Conservation (phyloP, 2,113 vertebrate species). For the Tinamus guttatus region DNA sequence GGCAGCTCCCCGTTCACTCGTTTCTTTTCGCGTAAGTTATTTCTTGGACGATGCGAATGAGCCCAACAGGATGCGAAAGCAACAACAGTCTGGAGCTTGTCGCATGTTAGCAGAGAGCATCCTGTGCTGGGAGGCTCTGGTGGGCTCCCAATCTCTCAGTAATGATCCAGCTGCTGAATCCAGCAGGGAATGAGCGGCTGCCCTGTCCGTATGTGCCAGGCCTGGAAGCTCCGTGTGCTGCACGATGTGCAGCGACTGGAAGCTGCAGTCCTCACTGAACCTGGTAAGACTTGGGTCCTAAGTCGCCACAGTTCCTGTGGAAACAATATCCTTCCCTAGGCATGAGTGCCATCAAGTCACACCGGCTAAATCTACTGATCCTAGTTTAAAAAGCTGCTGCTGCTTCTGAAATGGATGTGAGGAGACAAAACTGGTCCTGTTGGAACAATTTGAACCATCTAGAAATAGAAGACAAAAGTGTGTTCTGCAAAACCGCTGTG, state of each 20-base stretch:
- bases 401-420: constrained; percentile 7
- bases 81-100: not conserved
- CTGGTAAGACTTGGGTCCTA: constrained; percentile 20
- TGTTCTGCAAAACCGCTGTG: not conserved
- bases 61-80: fast-evolving
- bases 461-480: not conserved
- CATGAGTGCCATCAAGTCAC: constrained; percentile 14
- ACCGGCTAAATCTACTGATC: constrained; percentile 1
- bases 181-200: not conserved
- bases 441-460: constrained; percentile 14
- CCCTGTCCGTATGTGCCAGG: fast-evolving
- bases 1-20: not conserved
- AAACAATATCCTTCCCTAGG: constrained; percentile 52
- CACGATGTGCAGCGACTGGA: not conserved
- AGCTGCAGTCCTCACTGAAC: constrained; percentile 35
- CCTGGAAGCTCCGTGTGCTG: not conserved
- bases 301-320: constrained; percentile 53
- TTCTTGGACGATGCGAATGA: not conserved
- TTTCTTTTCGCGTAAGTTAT: not conserved
- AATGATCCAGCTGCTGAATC: fast-evolving
- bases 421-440: constrained; percentile 39
- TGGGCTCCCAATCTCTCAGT: not conserved
- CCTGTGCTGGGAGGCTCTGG: not conserved
- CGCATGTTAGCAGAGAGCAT: not conserved
- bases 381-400: constrained; percentile 29